These are phyloP conservation scores for Eira barbara DNA, from an alignment of 2,113 vertebrate species.

Conservation along the genomic window DNA sequence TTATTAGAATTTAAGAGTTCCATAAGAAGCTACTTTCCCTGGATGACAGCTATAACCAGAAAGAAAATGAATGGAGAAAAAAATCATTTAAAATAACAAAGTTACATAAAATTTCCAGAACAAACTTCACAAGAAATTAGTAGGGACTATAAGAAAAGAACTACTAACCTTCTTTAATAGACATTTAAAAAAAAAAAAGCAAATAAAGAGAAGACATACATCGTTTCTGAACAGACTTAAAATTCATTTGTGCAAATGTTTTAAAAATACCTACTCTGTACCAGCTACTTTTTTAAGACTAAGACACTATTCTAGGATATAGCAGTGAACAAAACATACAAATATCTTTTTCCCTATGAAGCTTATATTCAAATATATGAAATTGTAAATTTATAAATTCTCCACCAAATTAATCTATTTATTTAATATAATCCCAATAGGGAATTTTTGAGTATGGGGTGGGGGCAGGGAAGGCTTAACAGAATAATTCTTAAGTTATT, in stretches of 20 bases:
- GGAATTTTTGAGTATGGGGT: background rate
- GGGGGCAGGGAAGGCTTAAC: background rate
- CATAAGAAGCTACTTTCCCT: background rate
- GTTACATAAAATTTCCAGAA: background rate
- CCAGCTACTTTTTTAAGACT: background rate
- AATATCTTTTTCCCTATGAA: background rate
- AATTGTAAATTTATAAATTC: background rate
- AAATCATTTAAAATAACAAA: background rate
- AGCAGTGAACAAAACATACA: background rate
- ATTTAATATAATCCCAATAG: background rate
- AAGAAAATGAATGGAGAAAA: background rate
- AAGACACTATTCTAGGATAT: background rate
- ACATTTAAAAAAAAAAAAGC: background rate
- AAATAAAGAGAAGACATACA: background rate
- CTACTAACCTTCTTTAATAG: background rate
- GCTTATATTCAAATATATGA: background rate
- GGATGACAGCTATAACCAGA: background rate
- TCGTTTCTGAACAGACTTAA: conserved; percentile 33
- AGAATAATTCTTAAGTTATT: conserved; percentile 30
- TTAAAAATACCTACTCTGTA: background rate
- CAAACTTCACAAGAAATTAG: background rate
- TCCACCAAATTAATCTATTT: background rate
- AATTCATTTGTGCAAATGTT: background rate
- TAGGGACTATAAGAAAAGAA: background rate
- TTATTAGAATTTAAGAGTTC: background rate